These are phyloP conservation scores for Rhamphomyia laevipes DNA, from an alignment of 2,888 invertebrate species.

Conservation along the genomic window DNA sequence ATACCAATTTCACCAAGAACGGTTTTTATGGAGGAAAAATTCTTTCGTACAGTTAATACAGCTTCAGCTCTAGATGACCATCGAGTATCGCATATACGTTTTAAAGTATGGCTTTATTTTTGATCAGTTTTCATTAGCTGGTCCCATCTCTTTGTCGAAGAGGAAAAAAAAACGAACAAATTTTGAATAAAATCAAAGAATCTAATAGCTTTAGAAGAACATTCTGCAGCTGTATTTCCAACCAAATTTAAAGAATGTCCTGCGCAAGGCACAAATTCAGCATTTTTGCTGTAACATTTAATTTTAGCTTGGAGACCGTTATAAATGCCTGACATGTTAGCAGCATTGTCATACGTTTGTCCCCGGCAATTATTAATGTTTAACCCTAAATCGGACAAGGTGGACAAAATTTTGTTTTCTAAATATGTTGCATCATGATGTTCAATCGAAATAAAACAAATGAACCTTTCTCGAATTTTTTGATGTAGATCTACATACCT, in stretches of 20 bases:
- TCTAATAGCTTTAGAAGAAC: background rate
- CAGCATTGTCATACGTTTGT: constrained; percentile 6
- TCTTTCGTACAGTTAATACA: background rate
- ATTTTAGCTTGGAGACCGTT: constrained; percentile 3
- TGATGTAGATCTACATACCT: constrained; percentile 1
- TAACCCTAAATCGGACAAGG: constrained; percentile 1
- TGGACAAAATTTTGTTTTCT: background rate
- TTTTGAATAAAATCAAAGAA: constrained; percentile 1
- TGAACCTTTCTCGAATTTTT: background rate
- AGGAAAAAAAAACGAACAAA: background rate
- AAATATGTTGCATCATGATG: background rate
- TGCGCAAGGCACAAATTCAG: background rate
- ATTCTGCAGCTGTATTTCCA: background rate
- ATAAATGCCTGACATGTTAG: constrained; percentile 6
- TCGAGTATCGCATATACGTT: background rate
- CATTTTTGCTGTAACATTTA: background rate
- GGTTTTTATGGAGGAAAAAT: background rate
- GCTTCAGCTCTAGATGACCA: background rate
- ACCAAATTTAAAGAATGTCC: constrained; percentile 1
- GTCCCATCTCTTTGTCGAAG: background rate
- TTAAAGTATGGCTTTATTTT: background rate
- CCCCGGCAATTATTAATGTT: constrained; percentile 2
- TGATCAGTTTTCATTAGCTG: background rate
- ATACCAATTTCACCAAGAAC: background rate
- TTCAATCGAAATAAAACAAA: background rate